Evolutionary conservation across 2,888 invertebrate genomes (phyloP).

Genomic region (Blastobasis adustella): DNA sequence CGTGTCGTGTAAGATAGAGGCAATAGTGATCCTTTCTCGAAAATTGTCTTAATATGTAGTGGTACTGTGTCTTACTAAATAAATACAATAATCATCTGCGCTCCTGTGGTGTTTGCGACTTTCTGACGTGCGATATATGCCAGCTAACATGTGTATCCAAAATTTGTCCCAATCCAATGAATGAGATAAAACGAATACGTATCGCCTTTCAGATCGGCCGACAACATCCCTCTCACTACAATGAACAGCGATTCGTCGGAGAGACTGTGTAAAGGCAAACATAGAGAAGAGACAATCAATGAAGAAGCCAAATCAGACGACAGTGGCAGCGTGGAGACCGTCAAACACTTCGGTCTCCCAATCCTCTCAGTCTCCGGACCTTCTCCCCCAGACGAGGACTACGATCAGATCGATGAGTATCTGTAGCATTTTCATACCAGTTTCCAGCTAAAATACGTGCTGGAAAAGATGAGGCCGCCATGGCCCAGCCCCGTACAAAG

Average conservation of each 20-base stretch:
- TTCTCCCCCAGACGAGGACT: conserved; percentile 84
- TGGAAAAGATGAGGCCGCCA: conserved; percentile 64
- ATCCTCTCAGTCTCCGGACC: conserved; percentile 87
- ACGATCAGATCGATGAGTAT: conserved; percentile 76
- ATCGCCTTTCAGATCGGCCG: conserved; percentile 51
- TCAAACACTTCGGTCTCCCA: conserved; percentile 81
- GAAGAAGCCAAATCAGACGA: conserved; percentile 67
- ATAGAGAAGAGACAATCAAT: conserved; percentile 60
- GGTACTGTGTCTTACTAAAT: too few species aligned
- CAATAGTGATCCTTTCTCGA: too few species aligned
- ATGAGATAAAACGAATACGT: too few species aligned
- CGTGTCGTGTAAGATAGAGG: too few species aligned
- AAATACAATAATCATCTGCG: too few species aligned
- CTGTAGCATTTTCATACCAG: conserved; percentile 75
- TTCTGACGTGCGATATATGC: too few species aligned
- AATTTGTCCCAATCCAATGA: background rate
- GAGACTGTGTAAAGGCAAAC: conserved; percentile 61
- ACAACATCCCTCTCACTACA: conserved; percentile 63
- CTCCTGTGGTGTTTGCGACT: too few species aligned
- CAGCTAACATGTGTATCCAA: too few species aligned
- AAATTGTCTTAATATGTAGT: too few species aligned
- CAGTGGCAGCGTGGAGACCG: conserved; percentile 67
- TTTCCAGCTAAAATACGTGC: conserved; percentile 69
- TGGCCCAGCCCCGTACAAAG: conserved; percentile 64
- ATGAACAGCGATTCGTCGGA: conserved; percentile 65